phyloP scores from a whole-genome alignment of 1,140 invertebrate species.

The Melanaphis sacchari region DNA sequence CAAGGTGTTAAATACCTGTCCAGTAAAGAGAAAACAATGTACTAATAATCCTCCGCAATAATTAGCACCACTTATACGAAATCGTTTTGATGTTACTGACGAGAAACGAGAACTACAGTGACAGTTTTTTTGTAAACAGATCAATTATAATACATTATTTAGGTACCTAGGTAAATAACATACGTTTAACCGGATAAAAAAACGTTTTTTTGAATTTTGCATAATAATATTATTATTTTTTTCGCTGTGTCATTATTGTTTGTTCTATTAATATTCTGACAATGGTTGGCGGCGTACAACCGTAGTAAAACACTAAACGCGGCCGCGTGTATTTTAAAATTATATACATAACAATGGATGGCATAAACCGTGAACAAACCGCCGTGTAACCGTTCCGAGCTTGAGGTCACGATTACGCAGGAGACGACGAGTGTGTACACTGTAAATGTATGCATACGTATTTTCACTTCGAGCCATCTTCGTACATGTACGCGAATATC shows the following conservation, averaged over 20 bases:
- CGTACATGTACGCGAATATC: not conserved
- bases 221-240: not conserved
- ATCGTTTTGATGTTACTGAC: no score
- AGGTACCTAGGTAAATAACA: not conserved
- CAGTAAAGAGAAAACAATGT: not conserved
- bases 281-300: not conserved
- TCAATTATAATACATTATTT: not conserved
- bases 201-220: not conserved
- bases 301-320: not conserved
- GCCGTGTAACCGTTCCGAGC: not conserved
- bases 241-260: not conserved
- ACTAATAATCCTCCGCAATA: not conserved
- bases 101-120: not conserved
- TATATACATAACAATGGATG: not conserved
- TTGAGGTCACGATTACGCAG: slow-evolving; percentile 9
- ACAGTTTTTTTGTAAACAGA: not conserved
- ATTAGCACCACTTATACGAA: not conserved
- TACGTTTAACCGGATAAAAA: not conserved
- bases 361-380: not conserved
- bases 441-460: not conserved
- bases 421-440: not conserved
- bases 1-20: not conserved
- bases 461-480: not conserved
- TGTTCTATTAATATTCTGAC: not conserved
- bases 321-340: not conserved